Percentiles rank a stretch among this genome's conserved stretches.
phyloP scores from a whole-genome alignment of 2,113 vertebrate genomes.

The Haemorhous mexicanus region DNA sequence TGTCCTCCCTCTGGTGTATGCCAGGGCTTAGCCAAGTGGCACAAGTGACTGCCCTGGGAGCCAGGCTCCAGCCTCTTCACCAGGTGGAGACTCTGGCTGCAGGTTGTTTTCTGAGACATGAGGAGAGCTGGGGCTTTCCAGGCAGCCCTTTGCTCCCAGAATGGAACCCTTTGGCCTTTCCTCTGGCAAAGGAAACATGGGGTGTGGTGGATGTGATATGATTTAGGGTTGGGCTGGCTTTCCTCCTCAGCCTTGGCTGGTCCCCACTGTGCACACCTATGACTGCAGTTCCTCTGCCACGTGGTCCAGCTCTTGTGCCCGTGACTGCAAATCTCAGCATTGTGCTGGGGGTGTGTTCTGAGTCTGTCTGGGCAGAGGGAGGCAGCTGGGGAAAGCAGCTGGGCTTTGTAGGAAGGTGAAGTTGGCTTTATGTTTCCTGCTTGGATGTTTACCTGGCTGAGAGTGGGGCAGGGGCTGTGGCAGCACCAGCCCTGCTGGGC shows the following conservation, averaged over 20 bases:
- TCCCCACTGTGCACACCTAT: neutral
- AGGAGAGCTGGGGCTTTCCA: rapidly evolving
- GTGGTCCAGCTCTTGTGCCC: rapidly evolving
- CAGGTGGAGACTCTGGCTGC: neutral
- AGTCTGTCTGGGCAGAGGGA: neutral
- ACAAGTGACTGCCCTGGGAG: neutral
- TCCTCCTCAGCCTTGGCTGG: neutral
- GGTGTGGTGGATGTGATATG: neutral
- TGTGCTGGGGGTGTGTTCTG: neutral
- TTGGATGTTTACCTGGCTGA: neutral
- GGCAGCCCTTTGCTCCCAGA: neutral
- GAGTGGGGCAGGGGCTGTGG: neutral
- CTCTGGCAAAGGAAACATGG: neutral
- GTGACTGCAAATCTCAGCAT: rapidly evolving
- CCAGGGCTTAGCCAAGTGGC: neutral
- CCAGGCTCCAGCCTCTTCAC: neutral
- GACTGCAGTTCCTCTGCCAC: neutral
- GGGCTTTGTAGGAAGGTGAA: neutral
- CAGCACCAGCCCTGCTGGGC: neutral
- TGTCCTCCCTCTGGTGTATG: rapidly evolving
- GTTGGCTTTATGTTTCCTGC: neutral
- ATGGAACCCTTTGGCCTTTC: neutral
- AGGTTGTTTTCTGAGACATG: neutral
- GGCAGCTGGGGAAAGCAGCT: neutral
- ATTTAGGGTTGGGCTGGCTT: neutral